Evolutionary conservation across 2,113 vertebrate species (phyloP).

Genomic region (Alligator mississippiensis): DNA sequence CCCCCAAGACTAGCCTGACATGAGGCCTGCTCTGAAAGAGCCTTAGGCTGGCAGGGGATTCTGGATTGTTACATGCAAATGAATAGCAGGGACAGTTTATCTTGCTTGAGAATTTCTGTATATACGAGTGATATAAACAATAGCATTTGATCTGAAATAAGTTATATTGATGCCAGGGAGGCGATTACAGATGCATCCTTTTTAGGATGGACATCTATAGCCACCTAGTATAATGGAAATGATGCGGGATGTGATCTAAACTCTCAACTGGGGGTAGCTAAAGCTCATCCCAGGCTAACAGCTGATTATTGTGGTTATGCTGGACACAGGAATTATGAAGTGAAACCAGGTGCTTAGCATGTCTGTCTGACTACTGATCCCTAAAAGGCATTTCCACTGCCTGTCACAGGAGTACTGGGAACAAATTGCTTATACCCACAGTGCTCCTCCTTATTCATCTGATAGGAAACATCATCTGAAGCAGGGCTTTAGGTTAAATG

Average conservation of each 20-base stretch:
- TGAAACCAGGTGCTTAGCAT: not conserved
- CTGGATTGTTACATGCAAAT: not conserved
- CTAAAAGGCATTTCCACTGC: not conserved
- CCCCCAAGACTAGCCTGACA: not conserved
- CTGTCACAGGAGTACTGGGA: not conserved
- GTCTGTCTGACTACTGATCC: not conserved
- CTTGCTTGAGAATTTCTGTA: not conserved
- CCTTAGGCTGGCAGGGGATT: not conserved
- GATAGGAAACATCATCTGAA: not conserved
- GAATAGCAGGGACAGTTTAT: not conserved
- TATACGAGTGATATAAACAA: not conserved
- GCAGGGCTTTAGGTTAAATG: not conserved
- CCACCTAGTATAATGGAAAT: not conserved
- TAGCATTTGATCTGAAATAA: not conserved
- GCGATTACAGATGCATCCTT: not conserved
- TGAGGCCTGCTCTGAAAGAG: not conserved
- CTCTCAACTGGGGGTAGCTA: not conserved
- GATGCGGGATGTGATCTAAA: not conserved
- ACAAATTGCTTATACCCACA: fast-evolving
- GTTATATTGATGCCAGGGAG: not conserved
- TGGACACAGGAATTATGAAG: not conserved
- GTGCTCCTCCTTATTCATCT: not conserved
- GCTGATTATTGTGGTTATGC: not conserved
- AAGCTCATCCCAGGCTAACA: not conserved
- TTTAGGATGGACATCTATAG: not conserved